Conservation (phyloP, 2,113 vertebrate species). For the Calidris pugnax region DNA sequence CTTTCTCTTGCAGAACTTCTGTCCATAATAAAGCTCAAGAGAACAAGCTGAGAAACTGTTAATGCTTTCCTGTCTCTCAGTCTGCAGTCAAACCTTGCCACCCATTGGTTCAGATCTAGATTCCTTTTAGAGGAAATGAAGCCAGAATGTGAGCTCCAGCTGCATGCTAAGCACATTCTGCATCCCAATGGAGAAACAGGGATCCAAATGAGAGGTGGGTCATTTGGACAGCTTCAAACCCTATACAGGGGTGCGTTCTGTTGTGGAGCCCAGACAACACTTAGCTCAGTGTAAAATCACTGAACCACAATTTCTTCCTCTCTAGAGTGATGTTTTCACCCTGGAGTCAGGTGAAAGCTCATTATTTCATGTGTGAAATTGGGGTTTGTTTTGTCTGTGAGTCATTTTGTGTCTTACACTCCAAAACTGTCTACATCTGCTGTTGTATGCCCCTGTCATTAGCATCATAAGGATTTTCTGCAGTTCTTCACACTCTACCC, state of each 20-base stretch:
- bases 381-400: background rate
- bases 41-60: background rate
- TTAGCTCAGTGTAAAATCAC: background rate
- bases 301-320: background rate
- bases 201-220: background rate
- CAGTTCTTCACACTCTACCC: background rate
- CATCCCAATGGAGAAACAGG: background rate
- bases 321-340: background rate
- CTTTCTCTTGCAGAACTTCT: background rate
- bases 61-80: background rate
- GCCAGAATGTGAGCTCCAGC: background rate
- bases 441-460: background rate
- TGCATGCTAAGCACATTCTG: background rate
- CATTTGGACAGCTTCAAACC: background rate
- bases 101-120: background rate
- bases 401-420: background rate
- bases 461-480: background rate
- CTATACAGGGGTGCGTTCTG: fast-evolving
- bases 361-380: background rate
- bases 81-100: background rate
- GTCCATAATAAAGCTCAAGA: background rate
- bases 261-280: background rate
- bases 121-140: background rate
- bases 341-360: background rate
- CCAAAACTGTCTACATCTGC: background rate